These are phyloP conservation scores for Gymnarchus niloticus DNA, from an alignment of 2,113 vertebrate genomes.

Conservation along the genomic window DNA sequence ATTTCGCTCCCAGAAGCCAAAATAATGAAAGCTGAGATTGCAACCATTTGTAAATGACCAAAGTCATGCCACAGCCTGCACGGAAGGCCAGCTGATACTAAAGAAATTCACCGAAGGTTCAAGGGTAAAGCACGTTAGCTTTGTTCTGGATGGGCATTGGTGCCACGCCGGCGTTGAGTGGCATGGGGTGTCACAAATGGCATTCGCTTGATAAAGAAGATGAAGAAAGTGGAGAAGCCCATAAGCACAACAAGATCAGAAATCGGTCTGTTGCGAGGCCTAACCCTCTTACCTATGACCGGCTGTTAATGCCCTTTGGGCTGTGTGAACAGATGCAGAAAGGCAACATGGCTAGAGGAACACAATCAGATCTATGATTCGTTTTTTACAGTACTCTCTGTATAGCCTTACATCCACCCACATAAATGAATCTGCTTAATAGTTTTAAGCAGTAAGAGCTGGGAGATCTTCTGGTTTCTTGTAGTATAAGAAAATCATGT, in stretches of 20 bases:
- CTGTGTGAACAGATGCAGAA: conserved; percentile 23
- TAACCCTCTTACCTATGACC: background rate
- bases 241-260: background rate
- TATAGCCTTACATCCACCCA: conserved; percentile 46
- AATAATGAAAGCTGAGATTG: background rate
- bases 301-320: conserved; percentile 8
- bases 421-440: conserved; percentile 54
- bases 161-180: background rate
- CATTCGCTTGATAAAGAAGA: background rate
- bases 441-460: conserved; percentile 46
- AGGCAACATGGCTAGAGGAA: conserved; percentile 22
- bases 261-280: background rate
- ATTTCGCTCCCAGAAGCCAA: background rate
- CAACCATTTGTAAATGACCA: background rate
- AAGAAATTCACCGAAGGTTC: background rate
- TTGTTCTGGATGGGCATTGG: background rate
- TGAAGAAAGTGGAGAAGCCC: no score
- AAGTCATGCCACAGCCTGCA: background rate
- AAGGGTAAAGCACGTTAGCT: background rate
- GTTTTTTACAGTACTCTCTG: conserved; percentile 30
- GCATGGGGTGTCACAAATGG: background rate
- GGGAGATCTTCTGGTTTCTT: conserved; percentile 45
- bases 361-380: conserved; percentile 51
- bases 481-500: background rate
- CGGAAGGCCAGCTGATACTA: no score